Base-by-base conservation (phyloP, 2,113 vertebrate species). In the Motacilla alba region DNA sequence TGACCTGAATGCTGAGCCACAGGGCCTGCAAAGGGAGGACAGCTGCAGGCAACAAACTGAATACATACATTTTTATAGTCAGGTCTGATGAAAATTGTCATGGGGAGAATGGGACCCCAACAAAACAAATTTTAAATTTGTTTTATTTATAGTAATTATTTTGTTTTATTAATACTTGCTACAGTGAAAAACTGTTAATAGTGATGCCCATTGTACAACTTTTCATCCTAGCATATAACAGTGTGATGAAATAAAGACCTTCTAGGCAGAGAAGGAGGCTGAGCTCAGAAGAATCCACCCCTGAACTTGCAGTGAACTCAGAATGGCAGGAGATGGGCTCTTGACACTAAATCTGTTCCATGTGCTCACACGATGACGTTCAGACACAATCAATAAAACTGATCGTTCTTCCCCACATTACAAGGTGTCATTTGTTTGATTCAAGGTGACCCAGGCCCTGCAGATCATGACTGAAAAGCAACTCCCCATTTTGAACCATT, bases 51-150 rank as follows among this genome's bases (percentile, higher is more conserved):
- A 37, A 39, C 30, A 68, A 73, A 37, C 10, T 16, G 31, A 67
- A 62, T 23, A 17, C 4, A 15, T 22, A 15, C 4, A 10, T 64
- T 44, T 49, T 64, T 68, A 53, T 14, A 44, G 39, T 22, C 50
- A 30, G 15, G 15, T 69, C 37, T 79, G 39, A 39, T 70, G 47
- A 70, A 87, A 62, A 70, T 70, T 37, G 47, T n/a, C 35, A 30
- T 47, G 22, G 37, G 23, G 10, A 67, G 35, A 76, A 67, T 0
- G 0, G 8, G 30, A 53, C 28, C 1, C 22, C 1, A 1, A 35
- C 39, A 12, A 69, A 78, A 53, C 23, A n/a, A 33, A 6, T 7
- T 33, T 52, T 86, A 7, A 7, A 35, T 50, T 60, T 44, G 17
- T 33, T 77, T 23, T 46, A 39, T 62, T 78, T n/a, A 14, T 30